phyloP scores from a whole-genome alignment of 2,113 vertebrate species.

The Lepisosteus oculatus region DNA sequence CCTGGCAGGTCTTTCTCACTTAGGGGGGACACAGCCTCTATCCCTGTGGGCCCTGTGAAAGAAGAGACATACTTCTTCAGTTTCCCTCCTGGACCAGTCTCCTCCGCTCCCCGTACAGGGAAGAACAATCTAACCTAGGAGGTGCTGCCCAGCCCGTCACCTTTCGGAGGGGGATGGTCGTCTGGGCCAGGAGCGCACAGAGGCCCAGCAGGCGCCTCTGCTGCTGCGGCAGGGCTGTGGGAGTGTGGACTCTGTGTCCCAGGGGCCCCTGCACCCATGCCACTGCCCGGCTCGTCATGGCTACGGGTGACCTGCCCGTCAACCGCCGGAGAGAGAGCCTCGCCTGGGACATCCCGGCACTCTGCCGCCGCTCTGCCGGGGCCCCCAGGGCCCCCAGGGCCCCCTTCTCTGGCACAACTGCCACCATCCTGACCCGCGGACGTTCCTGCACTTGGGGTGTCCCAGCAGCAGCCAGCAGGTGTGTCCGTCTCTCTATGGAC shows the following conservation, averaged over 20 bases:
- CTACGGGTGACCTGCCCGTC: too few species aligned
- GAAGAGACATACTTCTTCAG: neutral
- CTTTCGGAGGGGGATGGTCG: too few species aligned
- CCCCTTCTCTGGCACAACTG: neutral
- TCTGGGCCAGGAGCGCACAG: neutral
- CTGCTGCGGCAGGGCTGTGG: neutral
- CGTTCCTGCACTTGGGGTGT: neutral
- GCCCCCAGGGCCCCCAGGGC: too few species aligned
- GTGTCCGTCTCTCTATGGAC: constrained; percentile 17
- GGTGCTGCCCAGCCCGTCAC: too few species aligned
- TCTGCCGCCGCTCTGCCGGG: neutral
- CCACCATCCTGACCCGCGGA: neutral
- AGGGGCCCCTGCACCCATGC: too few species aligned
- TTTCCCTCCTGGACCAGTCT: neutral
- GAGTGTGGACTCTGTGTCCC: neutral
- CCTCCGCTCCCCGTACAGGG: neutral
- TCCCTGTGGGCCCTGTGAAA: too few species aligned
- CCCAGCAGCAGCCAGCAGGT: constrained; percentile 8
- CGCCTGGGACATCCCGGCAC: too few species aligned
- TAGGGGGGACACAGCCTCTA: too few species aligned
- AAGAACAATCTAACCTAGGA: too few species aligned
- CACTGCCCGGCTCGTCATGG: too few species aligned
- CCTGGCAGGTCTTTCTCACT: too few species aligned
- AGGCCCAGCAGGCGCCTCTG: neutral
- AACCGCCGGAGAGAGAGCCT: too few species aligned